Evolutionary conservation across 2,888 invertebrate species (phyloP).

Genomic region (Ophraella communa): DNA sequence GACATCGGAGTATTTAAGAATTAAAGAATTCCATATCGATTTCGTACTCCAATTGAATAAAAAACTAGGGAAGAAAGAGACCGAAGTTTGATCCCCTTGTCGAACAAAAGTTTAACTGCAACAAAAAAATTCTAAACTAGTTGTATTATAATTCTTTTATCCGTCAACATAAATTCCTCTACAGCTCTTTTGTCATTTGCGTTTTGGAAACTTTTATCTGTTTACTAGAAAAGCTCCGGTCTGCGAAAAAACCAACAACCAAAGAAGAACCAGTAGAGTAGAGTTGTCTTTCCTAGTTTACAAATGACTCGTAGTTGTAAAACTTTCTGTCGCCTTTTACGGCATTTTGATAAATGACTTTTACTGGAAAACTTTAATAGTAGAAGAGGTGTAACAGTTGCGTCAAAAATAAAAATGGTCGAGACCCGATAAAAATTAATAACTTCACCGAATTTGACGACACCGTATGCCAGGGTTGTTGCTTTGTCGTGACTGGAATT

Average conservation of each 20-base stretch:
- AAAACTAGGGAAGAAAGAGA: too few relatives aligned
- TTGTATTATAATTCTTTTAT: neutral
- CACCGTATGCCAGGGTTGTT: conserved; percentile 24
- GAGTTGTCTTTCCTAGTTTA: conserved; percentile 30
- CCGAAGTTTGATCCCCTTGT: too few relatives aligned
- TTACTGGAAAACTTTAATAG: conserved; percentile 35
- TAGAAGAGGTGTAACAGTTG: conserved; percentile 32
- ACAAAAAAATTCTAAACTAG: too few relatives aligned
- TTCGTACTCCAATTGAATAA: too few relatives aligned
- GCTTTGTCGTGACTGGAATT: conserved; percentile 23
- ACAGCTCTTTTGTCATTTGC: neutral
- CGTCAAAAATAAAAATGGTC: conserved; percentile 30
- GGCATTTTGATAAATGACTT: conserved; percentile 37
- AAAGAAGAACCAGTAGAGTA: conserved; percentile 19
- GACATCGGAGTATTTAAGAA: too few relatives aligned
- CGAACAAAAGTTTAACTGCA: too few relatives aligned
- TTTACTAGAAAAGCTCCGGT: conserved; percentile 17
- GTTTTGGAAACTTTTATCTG: conserved; percentile 24
- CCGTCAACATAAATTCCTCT: neutral
- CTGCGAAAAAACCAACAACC: neutral
- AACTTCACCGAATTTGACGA: conserved; percentile 35
- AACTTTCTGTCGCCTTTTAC: conserved; percentile 29
- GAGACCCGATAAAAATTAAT: conserved; percentile 36
- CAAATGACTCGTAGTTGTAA: conserved; percentile 35
- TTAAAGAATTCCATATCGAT: too few relatives aligned